A percentile compares a stretch with the other conserved stretches of the same genome.
phyloP scores from a whole-genome alignment of 2,113 vertebrate genomes.

The Anser brachyrhynchus region DNA sequence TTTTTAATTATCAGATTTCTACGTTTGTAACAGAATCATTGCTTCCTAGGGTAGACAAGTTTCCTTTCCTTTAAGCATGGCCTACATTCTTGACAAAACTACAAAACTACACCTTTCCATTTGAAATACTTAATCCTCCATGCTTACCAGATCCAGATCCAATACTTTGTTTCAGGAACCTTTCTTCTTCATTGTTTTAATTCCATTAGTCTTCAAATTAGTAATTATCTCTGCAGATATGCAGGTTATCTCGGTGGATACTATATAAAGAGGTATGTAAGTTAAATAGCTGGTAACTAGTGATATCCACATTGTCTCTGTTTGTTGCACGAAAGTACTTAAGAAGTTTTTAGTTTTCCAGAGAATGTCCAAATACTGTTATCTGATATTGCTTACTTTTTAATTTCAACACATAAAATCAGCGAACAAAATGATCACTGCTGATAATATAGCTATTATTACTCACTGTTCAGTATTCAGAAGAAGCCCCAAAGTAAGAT shows the following conservation, averaged over 20 bases:
- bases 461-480: not conserved
- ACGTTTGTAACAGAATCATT: not conserved
- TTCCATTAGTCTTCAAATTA: rapidly evolving
- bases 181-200: not conserved
- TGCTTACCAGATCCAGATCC: not conserved
- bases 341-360: not conserved
- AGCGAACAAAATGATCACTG: not conserved
- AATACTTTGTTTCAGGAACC: not conserved
- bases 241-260: not conserved
- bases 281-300: not conserved
- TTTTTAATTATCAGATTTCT: not conserved
- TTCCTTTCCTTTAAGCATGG: not conserved
- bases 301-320: not conserved
- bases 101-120: not conserved
- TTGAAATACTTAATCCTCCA: not conserved
- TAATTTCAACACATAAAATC: not conserved
- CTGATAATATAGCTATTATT: not conserved
- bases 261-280: not conserved
- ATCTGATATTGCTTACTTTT: not conserved
- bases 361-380: not conserved
- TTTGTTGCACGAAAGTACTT: not conserved
- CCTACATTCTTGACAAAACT: not conserved
- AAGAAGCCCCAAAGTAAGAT: not conserved
- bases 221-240: not conserved
- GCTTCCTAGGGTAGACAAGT: not conserved